Evolutionary conservation across 2,797 vertebrate genomes (phyloP), one percentile per base, ranked within the genome.

Genomic region (Pangasius djambal): DNA sequence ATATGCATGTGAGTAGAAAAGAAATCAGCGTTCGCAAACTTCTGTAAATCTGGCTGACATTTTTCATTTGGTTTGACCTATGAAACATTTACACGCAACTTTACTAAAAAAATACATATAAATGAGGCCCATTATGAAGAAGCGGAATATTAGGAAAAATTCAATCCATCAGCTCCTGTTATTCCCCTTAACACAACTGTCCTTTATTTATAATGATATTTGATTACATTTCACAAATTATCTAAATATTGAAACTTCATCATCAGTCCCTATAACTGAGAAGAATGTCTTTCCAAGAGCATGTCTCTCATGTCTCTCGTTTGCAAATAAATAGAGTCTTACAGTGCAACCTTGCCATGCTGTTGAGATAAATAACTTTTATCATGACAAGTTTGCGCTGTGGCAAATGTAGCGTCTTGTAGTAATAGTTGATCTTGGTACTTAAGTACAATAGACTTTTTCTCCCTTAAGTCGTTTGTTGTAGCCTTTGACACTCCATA

Each of bases 401-500:
- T 40, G 37, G 52, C 31, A 79, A 79, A 31, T 81, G 22, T 63
- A 61, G 28, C 50, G 40, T 82, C 31, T 37, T 82, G 57, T 55
- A 52, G 69, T 34, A 37, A 22, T 12, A 15, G 50, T 69, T 86
- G 69, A 77, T 77, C 59, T 31, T 52, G 40, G 18, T 89, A 87
- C 25, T 65, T 83, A 65, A 59, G 22, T 22, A 61, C 55, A 82
- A 37, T 8, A 82, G 1, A 25, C 22, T 31, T 20, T 57, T 55
- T 78, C 13, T 1, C 22, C 10, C 13, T 28, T 16, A 22, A 10
- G 31, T 59, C 10, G 12, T 81, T 59, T 81, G 52, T 37, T 83
- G 57, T 61, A 44, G 6, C 22, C 57, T 77, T 72, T 61, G 55
- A 55, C 75, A 25, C 12, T 28, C 28, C 78, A 83, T 83, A 69